Conservation (phyloP, 2,888 invertebrate species). For the Athripsodes cinereus region DNA sequence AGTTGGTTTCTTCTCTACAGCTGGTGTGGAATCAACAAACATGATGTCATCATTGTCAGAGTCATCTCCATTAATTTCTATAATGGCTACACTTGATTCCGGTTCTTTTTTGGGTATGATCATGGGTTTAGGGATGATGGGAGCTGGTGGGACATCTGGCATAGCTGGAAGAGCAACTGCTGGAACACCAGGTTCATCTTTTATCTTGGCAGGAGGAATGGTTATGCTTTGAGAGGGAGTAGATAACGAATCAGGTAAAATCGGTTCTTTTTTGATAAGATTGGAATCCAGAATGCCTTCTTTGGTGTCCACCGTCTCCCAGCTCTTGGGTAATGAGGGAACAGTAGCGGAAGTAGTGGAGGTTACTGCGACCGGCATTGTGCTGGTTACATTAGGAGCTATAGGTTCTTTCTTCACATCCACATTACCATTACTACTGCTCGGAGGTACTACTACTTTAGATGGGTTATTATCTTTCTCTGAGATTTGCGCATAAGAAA, state of each 20-base stretch:
- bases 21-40: slow-evolving; percentile 17
- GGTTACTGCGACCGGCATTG: background rate
- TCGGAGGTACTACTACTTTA: background rate
- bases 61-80: slow-evolving; percentile 42
- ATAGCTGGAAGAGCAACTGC: background rate
- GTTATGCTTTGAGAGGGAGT: background rate
- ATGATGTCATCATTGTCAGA: slow-evolving; percentile 27
- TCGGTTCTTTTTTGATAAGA: slow-evolving; percentile 21
- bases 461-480: slow-evolving; percentile 16
- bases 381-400: background rate
- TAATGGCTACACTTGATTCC: slow-evolving; percentile 33
- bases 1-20: slow-evolving; percentile 20
- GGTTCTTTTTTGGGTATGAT: slow-evolving; percentile 29
- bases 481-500: too few relatives aligned
- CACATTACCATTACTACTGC: slow-evolving; percentile 3
- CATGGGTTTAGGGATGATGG: slow-evolving; percentile 29
- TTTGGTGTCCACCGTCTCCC: slow-evolving; percentile 18
- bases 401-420: slow-evolving; percentile 11
- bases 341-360: background rate
- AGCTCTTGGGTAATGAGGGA: background rate
- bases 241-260: too few relatives aligned
- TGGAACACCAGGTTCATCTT: slow-evolving; percentile 21
- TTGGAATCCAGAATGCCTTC: slow-evolving; percentile 19
- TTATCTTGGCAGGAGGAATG: slow-evolving; percentile 4
- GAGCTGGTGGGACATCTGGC: slow-evolving; percentile 18